phyloP scores from a whole-genome alignment of 2,113 vertebrate genomes.

The Dipodomys spectabilis region DNA sequence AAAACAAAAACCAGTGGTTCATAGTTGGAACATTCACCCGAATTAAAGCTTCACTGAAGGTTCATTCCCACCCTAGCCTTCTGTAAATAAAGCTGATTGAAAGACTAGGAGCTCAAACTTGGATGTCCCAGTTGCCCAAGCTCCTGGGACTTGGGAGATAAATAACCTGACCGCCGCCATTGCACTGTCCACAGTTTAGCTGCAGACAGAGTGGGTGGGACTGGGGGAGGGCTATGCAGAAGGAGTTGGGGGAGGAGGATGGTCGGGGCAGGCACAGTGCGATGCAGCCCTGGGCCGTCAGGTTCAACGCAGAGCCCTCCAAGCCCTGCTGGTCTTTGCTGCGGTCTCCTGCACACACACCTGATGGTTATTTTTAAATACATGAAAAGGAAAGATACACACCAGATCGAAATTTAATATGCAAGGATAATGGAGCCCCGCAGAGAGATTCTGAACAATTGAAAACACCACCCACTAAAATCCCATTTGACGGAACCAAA shows the following conservation, averaged over 20 bases:
- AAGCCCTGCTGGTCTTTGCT: not conserved
- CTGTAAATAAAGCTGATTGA: conserved; percentile 23
- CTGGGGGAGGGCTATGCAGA: not conserved
- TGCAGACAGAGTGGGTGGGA: not conserved
- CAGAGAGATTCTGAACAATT: not conserved
- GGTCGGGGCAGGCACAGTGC: rapidly evolving
- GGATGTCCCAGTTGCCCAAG: not conserved
- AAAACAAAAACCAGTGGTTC: not conserved
- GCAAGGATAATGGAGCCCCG: not conserved
- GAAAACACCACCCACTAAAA: not conserved
- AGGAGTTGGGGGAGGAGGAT: not conserved
- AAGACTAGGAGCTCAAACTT: not conserved
- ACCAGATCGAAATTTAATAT: not conserved
- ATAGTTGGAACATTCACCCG: not conserved
- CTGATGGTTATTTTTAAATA: conserved; percentile 1
- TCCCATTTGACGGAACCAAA: not conserved
- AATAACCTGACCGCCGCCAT: not conserved
- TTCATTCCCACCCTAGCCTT: not conserved
- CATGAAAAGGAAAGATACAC: not conserved
- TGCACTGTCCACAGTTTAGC: not conserved
- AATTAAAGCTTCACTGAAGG: not conserved
- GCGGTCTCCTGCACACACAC: not conserved
- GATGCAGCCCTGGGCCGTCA: not conserved
- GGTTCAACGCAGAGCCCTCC: not conserved
- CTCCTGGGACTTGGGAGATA: conserved; percentile 10